Evolutionary conservation across 2,888 invertebrate genomes (phyloP).

Genomic region (Rhorus exstirpatorius): DNA sequence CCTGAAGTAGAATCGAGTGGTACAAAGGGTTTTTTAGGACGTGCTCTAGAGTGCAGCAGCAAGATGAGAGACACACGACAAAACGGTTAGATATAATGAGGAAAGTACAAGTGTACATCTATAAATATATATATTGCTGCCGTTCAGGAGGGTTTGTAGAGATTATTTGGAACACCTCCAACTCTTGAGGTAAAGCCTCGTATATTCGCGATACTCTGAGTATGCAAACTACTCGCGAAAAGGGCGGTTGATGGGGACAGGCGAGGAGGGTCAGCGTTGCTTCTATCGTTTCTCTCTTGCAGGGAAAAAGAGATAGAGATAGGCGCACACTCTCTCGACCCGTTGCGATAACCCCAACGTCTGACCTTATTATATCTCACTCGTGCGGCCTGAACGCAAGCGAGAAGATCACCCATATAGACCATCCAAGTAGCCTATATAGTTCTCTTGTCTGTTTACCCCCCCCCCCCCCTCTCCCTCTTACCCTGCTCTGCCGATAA

Average conservation of each 20-base stretch:
- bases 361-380: constrained; percentile 84
- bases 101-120: constrained; percentile 33
- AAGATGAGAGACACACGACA: constrained; percentile 45
- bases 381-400: constrained; percentile 62
- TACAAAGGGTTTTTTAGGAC: constrained; percentile 5
- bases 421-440: constrained; percentile 39
- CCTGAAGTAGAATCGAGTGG: not conserved
- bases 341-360: constrained; percentile 81
- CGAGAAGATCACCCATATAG: constrained; percentile 53
- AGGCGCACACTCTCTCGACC: constrained; percentile 70
- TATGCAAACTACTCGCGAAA: constrained; percentile 28
- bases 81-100: constrained; percentile 55
- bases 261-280: constrained; percentile 37
- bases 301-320: constrained; percentile 63
- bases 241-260: constrained; percentile 45
- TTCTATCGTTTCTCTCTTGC: constrained; percentile 62
- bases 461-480: constrained; percentile 20
- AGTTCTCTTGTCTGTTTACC: constrained; percentile 25
- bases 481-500: constrained; percentile 65
- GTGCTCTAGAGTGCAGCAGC: constrained; percentile 59
- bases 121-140: constrained; percentile 21
- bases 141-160: constrained; percentile 22
- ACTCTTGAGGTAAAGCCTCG: constrained; percentile 49
- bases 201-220: constrained; percentile 54
- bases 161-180: constrained; percentile 69